Base-by-base conservation (phyloP, 2,113 vertebrate genomes). In the Nycticorax nycticorax region DNA sequence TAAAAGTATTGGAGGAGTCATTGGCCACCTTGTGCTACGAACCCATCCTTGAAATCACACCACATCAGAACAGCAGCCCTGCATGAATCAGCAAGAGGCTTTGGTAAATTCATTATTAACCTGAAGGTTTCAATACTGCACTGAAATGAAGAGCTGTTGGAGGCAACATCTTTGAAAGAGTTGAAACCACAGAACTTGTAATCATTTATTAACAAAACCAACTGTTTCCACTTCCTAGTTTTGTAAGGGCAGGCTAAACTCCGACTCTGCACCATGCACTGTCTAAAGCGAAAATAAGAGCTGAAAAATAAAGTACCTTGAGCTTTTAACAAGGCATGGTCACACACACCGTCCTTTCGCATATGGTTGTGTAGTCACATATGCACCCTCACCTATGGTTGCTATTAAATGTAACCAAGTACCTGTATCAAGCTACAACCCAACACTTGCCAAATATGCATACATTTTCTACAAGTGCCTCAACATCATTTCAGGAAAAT, bases 21-120 rank as follows among this genome's bases (percentile, higher is more conserved):
- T 0, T 62, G 16, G 11, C 26, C 48, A 15, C 2, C 1, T 20
- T 35, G 39, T 3, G 9, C 37, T 53, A 37, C 1, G 10, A 93
- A 18, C 8, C 64, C 33, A 39, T 8, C 32, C 48, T 12, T 27
- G 8, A 3, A 6, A 4, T 10, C 50, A 37, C 16, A 27, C 4
- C 1, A 0, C 39, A 50, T 12, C 6, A 20, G 9, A 59, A 23
- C 12, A 45, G 53, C 27, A 39, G 76, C 53, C 11, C 50, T 3
- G 9, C 60, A 43, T 7, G 39, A 63, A 47, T 0, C 14, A 63
- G 27, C 15, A 24, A 15, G 21, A 48, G 5, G 13, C 11, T 67
- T 24, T 11, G 24, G 33, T 22, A 52, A 62, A 32, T 10, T 11
- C 50, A 12, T 23, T 4, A 17, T 50, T 18, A 37, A 56, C 19